Evolutionary conservation across 2,888 invertebrate genomes (phyloP).

Genomic region (Ceriagrion tenellum): DNA sequence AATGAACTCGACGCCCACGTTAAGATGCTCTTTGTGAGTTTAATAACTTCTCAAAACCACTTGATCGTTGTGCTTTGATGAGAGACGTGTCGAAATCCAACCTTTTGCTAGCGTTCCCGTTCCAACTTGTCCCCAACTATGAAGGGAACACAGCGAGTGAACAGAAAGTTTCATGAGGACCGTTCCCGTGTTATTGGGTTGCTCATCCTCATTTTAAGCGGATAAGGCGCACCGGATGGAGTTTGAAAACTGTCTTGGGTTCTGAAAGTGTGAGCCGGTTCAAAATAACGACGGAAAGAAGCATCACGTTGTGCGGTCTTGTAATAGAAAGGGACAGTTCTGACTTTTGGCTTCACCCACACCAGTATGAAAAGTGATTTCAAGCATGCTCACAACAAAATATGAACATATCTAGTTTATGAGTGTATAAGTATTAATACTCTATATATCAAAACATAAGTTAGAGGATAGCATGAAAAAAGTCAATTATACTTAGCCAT

Average conservation of each 20-base stretch:
- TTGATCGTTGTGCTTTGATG: neutral
- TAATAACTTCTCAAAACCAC: neutral
- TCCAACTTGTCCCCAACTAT: neutral
- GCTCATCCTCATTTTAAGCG: neutral
- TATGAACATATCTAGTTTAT: too few relatives aligned
- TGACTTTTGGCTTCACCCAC: too few relatives aligned
- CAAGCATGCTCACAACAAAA: too few relatives aligned
- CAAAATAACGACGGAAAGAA: neutral
- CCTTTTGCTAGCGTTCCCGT: neutral
- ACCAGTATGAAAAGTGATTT: too few relatives aligned
- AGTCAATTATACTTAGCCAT: too few relatives aligned
- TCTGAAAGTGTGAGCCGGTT: neutral
- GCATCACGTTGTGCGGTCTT: neutral
- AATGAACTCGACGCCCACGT: neutral
- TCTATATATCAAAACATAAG: too few relatives aligned
- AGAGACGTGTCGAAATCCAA: neutral
- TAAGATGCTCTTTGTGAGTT: neutral
- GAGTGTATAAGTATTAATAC: too few relatives aligned
- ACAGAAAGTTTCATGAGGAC: neutral
- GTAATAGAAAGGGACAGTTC: too few relatives aligned
- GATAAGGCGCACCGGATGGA: neutral
- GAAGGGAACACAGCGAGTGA: neutral
- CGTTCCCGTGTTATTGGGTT: neutral
- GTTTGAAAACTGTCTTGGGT: neutral
- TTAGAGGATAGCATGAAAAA: too few relatives aligned